Evolutionary conservation across 2,113 vertebrate species (phyloP).

Genomic region (Cebus imitator): DNA sequence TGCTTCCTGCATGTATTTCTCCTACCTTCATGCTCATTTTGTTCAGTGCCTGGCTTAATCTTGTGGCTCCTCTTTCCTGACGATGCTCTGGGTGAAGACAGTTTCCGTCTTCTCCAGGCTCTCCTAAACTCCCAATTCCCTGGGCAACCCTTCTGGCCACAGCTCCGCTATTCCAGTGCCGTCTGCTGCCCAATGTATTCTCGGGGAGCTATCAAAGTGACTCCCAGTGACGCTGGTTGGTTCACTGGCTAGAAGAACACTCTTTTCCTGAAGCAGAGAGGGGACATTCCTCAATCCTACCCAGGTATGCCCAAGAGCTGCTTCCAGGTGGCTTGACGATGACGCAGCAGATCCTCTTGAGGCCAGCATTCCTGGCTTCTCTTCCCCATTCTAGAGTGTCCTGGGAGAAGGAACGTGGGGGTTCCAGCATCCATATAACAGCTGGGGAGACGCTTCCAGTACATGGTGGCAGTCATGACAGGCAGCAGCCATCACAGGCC

Average conservation of each 20-base stretch:
- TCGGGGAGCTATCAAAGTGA: background rate
- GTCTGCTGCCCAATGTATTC: background rate
- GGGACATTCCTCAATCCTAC: conserved; percentile 41
- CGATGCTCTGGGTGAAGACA: background rate
- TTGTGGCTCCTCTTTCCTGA: background rate
- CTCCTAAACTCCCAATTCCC: background rate
- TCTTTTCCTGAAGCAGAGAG: background rate
- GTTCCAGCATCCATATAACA: background rate
- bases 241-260: background rate
- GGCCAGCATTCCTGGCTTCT: background rate
- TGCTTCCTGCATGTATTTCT: background rate
- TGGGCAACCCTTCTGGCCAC: background rate
- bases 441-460: background rate
- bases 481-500: background rate
- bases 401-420: background rate
- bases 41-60: background rate
- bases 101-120: background rate
- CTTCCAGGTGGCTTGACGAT: background rate
- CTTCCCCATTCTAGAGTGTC: background rate
- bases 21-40: conserved; percentile 52
- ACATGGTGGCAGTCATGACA: background rate
- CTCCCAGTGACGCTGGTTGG: background rate
- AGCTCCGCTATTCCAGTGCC: background rate
- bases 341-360: background rate
- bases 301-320: conserved; percentile 46